These are phyloP conservation scores for Drosophila merina DNA, from an alignment of 2,888 invertebrate genomes.

Conservation along the genomic window DNA sequence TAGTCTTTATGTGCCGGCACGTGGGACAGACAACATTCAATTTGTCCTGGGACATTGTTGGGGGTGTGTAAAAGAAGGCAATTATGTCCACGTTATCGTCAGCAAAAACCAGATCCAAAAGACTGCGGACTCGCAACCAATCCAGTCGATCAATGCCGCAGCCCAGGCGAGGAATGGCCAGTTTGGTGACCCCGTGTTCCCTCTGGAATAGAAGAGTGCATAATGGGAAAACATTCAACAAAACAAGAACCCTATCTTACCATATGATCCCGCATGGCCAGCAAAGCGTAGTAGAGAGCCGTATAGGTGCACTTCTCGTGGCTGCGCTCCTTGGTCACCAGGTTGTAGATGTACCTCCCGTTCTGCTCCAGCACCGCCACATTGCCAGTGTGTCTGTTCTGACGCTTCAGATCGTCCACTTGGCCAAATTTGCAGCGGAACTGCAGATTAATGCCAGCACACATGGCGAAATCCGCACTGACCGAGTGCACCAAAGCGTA, in stretches of 20 bases:
- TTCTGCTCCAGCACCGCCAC: conserved; percentile 85
- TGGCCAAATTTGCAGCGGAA: conserved; percentile 80
- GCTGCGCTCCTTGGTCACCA: conserved; percentile 86
- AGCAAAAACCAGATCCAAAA: conserved; percentile 85
- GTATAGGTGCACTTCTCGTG: conserved; percentile 85
- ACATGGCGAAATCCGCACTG: conserved; percentile 86
- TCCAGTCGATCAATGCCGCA: conserved; percentile 88
- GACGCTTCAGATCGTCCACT: conserved; percentile 77
- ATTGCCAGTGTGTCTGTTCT: conserved; percentile 83
- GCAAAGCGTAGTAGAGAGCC: conserved; percentile 84
- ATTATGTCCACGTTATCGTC: conserved; percentile 84
- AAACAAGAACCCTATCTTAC: conserved; percentile 49
- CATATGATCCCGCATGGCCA: conserved; percentile 82
- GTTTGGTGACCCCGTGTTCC: conserved; percentile 84
- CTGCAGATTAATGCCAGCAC: conserved; percentile 85
- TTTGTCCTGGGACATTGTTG: conserved; percentile 60
- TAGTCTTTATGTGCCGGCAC: conserved; percentile 65
- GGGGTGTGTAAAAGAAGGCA: conserved; percentile 84
- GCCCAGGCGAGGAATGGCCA: conserved; percentile 88
- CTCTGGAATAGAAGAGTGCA: conserved; percentile 52
- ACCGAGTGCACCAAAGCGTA: conserved; percentile 86
- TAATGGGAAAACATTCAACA: background rate
- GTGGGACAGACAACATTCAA: conserved; percentile 66
- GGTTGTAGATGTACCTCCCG: conserved; percentile 85
- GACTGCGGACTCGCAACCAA: conserved; percentile 85